These are phyloP conservation scores for Craniophora ligustri DNA, from an alignment of 2,888 invertebrate species.

Conservation along the genomic window DNA sequence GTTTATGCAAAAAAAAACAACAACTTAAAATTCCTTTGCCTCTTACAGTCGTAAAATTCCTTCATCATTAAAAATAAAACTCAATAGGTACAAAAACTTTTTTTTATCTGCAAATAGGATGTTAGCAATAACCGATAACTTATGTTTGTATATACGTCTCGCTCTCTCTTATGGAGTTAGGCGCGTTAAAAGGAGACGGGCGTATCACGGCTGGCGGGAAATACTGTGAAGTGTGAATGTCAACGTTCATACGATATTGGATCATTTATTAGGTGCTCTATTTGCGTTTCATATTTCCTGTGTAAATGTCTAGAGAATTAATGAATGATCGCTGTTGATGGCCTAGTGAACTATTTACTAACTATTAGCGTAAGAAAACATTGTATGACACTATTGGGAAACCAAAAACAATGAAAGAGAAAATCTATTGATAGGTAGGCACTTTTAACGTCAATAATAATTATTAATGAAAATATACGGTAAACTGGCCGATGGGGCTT, in stretches of 20 bases:
- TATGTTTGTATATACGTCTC: constrained; percentile 42
- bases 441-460: too few species aligned
- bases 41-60: neutral
- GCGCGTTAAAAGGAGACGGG: constrained; percentile 26
- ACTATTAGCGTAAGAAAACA: too few species aligned
- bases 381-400: too few species aligned
- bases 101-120: constrained; percentile 53
- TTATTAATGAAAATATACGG: too few species aligned
- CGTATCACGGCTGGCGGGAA: constrained; percentile 41
- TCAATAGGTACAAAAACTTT: constrained; percentile 20
- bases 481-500: too few species aligned
- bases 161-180: constrained; percentile 2
- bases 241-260: constrained; percentile 38
- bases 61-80: constrained; percentile 10
- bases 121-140: constrained; percentile 44
- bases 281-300: constrained; percentile 41
- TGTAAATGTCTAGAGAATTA: constrained; percentile 18
- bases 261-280: constrained; percentile 34
- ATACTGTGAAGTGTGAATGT: constrained; percentile 23
- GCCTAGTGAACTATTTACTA: constrained; percentile 33
- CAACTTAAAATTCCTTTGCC: neutral
- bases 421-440: too few species aligned
- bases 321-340: constrained; percentile 11
- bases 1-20: neutral
- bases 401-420: too few species aligned